Evolutionary conservation across 1,140 invertebrate genomes (phyloP).

Genomic region (Microplitis mediator): DNA sequence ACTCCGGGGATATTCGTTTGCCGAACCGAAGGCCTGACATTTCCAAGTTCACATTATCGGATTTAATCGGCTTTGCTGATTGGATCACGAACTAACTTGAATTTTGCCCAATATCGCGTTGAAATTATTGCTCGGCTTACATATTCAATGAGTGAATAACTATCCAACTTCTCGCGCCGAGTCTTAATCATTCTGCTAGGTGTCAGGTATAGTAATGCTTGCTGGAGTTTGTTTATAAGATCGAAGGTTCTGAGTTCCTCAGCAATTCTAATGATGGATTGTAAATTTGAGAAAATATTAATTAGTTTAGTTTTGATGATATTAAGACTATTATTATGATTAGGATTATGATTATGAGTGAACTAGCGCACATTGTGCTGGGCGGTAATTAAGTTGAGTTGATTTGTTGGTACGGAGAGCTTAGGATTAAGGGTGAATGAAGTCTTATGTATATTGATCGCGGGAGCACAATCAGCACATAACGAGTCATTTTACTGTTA

Average conservation of each 20-base stretch:
- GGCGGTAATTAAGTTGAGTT: background rate
- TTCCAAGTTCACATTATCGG: conserved; percentile 6
- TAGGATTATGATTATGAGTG: too few species aligned
- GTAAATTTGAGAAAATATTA: too few species aligned
- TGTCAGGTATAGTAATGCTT: too few species aligned
- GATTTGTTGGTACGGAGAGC: background rate
- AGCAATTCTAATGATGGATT: too few species aligned
- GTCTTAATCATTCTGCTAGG: background rate
- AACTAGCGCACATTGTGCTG: too few species aligned
- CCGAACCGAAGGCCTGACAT: background rate
- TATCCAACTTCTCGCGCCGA: background rate
- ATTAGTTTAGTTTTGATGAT: too few species aligned
- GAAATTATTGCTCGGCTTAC: conserved; percentile 4
- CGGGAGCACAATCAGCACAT: too few species aligned
- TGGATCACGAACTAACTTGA: background rate
- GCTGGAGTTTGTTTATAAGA: background rate
- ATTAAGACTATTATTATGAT: too few species aligned
- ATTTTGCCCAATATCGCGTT: background rate
- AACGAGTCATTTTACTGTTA: background rate
- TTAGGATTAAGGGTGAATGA: too few species aligned
- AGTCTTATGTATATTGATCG: too few species aligned
- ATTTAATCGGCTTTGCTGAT: conserved; percentile 5
- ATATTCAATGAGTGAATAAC: background rate
- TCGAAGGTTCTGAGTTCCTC: background rate
- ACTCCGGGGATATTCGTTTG: conserved; percentile 12